Base-by-base conservation (phyloP, 2,888 invertebrate genomes). In the Salticus scenicus region DNA sequence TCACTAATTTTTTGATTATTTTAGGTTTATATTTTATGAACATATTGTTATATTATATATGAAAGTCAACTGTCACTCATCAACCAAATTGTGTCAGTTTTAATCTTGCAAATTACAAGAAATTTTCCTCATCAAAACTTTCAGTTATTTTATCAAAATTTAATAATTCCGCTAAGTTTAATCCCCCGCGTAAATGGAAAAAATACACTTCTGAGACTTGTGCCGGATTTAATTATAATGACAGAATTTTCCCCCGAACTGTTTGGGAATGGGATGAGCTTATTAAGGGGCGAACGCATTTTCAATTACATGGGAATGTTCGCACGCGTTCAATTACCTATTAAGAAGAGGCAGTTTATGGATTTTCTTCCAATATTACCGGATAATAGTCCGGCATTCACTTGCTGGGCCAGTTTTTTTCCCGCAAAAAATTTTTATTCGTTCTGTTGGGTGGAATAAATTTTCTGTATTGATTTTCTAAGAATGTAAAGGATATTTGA, bases 281-380 rank as follows among this genome's bases (percentile, higher is more conserved):
- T 83, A 83, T 83, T 83, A 83, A 83, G 71, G 83, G 67, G 77
- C 41, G 83, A 83, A 83, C 72, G 83, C 77, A 77, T 83, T 83
- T 83, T 83, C 83, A 83, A 83, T 83, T 83, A 83, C 83, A 73
- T 31, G 72, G 77, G 76, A 83, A 83, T 83, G 83, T 83, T 71
- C 82, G 37, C 37, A 37, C 82, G 66, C 77, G 77, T 77, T 83
- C 77, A 83, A 83, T 83, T 83, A 83, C 83, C 83, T 83, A 83
- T 83, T 83, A 83, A 83, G 76, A 64, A 72, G 66, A 47, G 72
- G 67, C 77, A 37, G 66, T 77, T 77, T 83, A 83, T 83, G 83
- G 83, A 83, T 83, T 83, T 83, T 83, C 83, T 72, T 51, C 70
- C 51, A 70, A 72, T 67, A 67, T 47, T 47, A 64, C 76, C 83